Base-by-base conservation (phyloP, 2,888 invertebrate species). In the Nebria salina region DNA sequence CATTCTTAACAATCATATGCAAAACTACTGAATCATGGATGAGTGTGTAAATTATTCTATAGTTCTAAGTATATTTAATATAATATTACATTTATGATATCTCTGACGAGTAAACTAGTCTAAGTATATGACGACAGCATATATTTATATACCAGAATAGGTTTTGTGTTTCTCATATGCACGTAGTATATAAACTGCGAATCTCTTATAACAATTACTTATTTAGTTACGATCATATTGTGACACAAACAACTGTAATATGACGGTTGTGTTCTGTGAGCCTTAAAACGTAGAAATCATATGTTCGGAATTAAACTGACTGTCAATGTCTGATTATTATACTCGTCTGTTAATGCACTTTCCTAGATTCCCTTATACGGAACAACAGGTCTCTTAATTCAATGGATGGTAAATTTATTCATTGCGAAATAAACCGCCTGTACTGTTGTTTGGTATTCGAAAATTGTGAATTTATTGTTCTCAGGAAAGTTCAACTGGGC, bases 201-300 rank as follows among this genome's bases (percentile, higher is more conserved):
- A 54, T 54, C 54, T 54, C 54, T 54, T 54, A 54, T 54, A 54
- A 54, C 54, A 54, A 54, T 54, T 54, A 54, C 54, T 54, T 54
- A 54, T 54, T 54, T 54, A 54, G 54, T 54, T 54, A 54, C 11
- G 54, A 54, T 0, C 54, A 13, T 54, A 8, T 13, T 54, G 11
- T 54, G 54, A 54, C 54, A 54, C 54, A 13, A 7, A 54, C 13
- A 54, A 54, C 54, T 54, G 54, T 8, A 54, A 13, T 8, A 54
- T 54, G 54, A 54, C 13, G 7, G 8, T 7, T 11, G 4, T 54
- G 54, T 13, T 8, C 54, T 54, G 11, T 54, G 54, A 54, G 0
- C 54, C 3, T 2, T 54, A 13, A 0, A 54, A 8, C 8, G 54
- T 13, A 34, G 34, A 34, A 34, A 34, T 11, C 54, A 54, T 54